phyloP scores from a whole-genome alignment of 2,113 vertebrate species.

The Mormyrus iriodes region DNA sequence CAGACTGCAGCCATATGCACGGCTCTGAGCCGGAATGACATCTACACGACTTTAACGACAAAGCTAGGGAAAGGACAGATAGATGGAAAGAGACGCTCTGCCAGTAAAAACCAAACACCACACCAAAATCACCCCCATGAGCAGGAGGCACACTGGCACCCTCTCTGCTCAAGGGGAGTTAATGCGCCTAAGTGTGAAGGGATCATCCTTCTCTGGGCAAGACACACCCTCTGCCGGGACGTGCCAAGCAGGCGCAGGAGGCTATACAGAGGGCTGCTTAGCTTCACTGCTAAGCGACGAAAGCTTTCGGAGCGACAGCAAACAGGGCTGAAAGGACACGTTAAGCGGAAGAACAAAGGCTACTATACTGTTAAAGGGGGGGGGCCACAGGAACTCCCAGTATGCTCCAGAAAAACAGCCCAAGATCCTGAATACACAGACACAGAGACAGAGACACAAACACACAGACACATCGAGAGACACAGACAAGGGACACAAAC shows the following conservation, averaged over 20 bases:
- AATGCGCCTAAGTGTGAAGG: neutral
- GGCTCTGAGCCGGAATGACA: neutral
- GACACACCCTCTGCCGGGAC: neutral
- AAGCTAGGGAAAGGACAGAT: neutral
- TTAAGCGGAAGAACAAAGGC: neutral
- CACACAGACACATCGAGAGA: slow-evolving; percentile 5
- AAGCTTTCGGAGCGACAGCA: neutral
- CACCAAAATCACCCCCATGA: neutral
- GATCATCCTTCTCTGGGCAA: neutral
- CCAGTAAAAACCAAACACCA: neutral
- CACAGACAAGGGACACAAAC: neutral
- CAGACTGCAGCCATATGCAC: neutral
- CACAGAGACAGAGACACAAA: neutral
- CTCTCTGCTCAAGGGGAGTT: neutral
- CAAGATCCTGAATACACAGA: neutral
- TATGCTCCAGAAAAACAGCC: neutral
- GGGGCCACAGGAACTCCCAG: neutral
- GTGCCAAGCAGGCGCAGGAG: neutral
- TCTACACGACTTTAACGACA: neutral
- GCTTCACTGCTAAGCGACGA: neutral
- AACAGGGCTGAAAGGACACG: neutral
- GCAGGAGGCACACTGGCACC: neutral
- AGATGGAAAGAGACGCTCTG: neutral
- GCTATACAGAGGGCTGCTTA: neutral
- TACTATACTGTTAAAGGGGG: neutral